Evolutionary conservation across 2,797 vertebrate species (phyloP), one percentile per base, ranked within the genome.

Genomic region (Dendrocincla tyrannina): DNA sequence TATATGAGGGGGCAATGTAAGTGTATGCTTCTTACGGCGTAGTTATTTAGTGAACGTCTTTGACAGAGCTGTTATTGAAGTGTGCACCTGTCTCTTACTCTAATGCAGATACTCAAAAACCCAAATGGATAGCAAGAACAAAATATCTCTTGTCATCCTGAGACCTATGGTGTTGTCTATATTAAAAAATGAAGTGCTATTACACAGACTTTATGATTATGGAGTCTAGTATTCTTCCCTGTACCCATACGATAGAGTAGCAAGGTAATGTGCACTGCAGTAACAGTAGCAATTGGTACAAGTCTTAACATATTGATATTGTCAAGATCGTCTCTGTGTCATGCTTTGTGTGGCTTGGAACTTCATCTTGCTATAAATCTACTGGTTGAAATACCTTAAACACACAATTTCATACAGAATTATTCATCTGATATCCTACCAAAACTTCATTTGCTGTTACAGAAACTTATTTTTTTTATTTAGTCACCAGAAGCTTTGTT

Each of bases 401-500:
- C 7, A 42, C 33, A 33, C 9, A 19, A 74, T 62, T 96, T 84
- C 32, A 44, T 56, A 23, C 6, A 50, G 67, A 88, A 37, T 58
- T 50, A 44, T 86, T 79, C 81, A 52, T 88, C 39, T 89, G 53
- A 72, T 62, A 72, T 59, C 35, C 32, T 89, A 63, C 46, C 89
- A 92, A 88, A 89, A 46, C 23, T 5, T 35, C 11, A 3, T 78
- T 72, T 88, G 49, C 64, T 86, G 16, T 70, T 77, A 47, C 20
- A 50, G 55, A 81, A 91, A 47, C 10, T 42, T 62, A 24, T 20
- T 64, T 88, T 88, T 74, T 92, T 69, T 46, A 50, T 77, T 80
- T 80, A 74, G 44, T 66, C 37, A 52, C 47, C 7, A 17, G 27
- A 92, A 78, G 12, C 13, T 90, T 77, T 5, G 4, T 70, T 88